Conservation (phyloP, 35 echinoderm and acorn worm genomes). For the Holothuria glaberrima region DNA sequence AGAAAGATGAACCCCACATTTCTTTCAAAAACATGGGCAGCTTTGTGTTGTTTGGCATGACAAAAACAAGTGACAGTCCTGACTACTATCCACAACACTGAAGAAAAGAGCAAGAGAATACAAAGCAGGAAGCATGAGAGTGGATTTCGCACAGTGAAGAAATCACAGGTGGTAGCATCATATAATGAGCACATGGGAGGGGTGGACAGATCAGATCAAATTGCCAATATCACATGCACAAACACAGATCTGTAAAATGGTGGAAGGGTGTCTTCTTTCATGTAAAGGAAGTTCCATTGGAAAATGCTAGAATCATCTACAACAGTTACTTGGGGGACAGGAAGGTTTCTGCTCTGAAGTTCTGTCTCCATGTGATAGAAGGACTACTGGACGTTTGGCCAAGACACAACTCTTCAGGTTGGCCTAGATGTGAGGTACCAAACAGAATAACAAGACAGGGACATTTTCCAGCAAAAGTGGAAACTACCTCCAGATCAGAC, state of each 20-base stretch:
- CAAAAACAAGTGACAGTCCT: slow-evolving; percentile 24
- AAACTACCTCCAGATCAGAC: no score
- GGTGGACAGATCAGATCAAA: slow-evolving; percentile 15
- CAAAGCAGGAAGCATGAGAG: background rate
- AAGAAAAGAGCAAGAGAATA: background rate
- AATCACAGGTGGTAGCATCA: background rate
- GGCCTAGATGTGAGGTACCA: no score
- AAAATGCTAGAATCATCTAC: background rate
- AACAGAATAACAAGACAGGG: no score
- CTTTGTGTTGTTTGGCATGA: slow-evolving; percentile 29
- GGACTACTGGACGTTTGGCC: no score
- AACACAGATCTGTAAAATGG: background rate
- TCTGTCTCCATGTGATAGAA: no score
- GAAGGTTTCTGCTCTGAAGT: background rate
- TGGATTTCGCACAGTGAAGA: background rate
- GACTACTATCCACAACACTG: background rate
- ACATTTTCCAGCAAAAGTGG: no score
- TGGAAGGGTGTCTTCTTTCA: no score
- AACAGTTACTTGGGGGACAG: background rate
- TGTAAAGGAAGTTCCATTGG: background rate
- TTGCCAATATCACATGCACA: background rate
- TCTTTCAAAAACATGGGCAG: background rate
- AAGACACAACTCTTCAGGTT: no score
- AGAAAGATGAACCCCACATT: slow-evolving; percentile 8
- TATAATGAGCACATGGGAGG: slow-evolving; percentile 1